A percentile compares a stretch with the other conserved stretches of the same genome.
phyloP scores from a whole-genome alignment of 2,797 vertebrate genomes.

The Anguilla marmorata region DNA sequence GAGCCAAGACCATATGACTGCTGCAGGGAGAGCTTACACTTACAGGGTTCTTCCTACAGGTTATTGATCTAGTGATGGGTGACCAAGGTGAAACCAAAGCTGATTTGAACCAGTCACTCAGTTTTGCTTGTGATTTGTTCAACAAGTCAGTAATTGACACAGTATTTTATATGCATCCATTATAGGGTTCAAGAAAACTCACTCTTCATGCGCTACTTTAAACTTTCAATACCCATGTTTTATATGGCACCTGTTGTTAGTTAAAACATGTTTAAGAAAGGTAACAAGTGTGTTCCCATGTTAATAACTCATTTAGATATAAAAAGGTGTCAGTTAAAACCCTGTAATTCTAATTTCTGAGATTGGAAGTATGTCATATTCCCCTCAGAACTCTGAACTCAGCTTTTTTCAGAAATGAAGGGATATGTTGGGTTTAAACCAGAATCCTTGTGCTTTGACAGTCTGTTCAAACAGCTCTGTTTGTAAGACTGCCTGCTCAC shows the following conservation, averaged over 20 bases:
- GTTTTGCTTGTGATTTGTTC: background rate
- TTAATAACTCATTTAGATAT: background rate
- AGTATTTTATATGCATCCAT: background rate
- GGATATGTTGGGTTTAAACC: background rate
- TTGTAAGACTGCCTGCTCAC: background rate
- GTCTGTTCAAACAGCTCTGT: background rate
- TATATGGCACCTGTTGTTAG: background rate
- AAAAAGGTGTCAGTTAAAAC: background rate
- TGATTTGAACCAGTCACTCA: background rate
- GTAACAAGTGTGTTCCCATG: background rate
- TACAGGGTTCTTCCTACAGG: background rate
- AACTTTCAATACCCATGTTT: background rate
- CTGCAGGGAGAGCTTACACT: background rate
- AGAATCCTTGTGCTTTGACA: background rate
- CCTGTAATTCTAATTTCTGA: background rate
- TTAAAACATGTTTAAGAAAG: background rate
- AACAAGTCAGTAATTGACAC: background rate
- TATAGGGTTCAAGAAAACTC: background rate
- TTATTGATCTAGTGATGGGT: background rate
- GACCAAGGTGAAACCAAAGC: constrained; percentile 3
- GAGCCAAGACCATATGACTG: background rate
- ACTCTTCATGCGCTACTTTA: background rate
- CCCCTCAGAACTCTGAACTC: background rate
- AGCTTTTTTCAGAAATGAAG: background rate
- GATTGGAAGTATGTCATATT: background rate